Base-by-base conservation (phyloP, 2,113 vertebrate genomes). In the Leptobrachium leishanense region DNA sequence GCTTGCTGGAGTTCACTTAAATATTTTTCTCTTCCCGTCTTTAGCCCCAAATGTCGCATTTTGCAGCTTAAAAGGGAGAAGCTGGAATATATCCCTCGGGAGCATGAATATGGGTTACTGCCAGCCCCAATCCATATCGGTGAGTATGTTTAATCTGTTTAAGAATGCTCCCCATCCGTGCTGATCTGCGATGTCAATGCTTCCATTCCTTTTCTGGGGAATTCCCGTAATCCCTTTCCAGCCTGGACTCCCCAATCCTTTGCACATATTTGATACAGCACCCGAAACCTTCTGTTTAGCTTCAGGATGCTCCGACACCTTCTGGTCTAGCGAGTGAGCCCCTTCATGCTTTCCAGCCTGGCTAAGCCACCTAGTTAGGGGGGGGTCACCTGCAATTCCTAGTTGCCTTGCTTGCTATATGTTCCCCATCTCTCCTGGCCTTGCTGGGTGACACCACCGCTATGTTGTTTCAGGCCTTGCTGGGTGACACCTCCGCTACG, bases 121-220 rank as follows among this genome's bases (percentile, higher is more conserved):
- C 97, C 98, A 57, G 95, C 97, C 43, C 98, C 98, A 0, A 94
- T 98, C 76, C 95, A 99, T 1, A 97, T 99, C 7, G 98, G 98
- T 99, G 85, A 93, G 97, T 95, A 76, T 67, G 53, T 65, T 5
- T 8, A 50, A 50, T 50, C 46, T 50, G 4, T 50, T 8, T 50
- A 50, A 8, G 46, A 50, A 8, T 50, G 20, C 20, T 31, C 20
- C 20, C 20, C 20, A 31, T 31, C 20, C 20, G 20, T 31, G 20
- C 20, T 31, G 20, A 31, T 31, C 20, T 31, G 20, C 20, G 20
- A 31, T 31, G 20, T 31, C 20, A 31, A 31, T 31, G 20, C 20
- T 31, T 31, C 20, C 20, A 31, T 31, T 31, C 20, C 20, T 31
- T 31, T 31, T 31, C 20, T 31, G 20, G 20, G 20, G 20, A 31